Base-by-base conservation (phyloP, 1,140 invertebrate genomes). In the Nebria ingens region DNA sequence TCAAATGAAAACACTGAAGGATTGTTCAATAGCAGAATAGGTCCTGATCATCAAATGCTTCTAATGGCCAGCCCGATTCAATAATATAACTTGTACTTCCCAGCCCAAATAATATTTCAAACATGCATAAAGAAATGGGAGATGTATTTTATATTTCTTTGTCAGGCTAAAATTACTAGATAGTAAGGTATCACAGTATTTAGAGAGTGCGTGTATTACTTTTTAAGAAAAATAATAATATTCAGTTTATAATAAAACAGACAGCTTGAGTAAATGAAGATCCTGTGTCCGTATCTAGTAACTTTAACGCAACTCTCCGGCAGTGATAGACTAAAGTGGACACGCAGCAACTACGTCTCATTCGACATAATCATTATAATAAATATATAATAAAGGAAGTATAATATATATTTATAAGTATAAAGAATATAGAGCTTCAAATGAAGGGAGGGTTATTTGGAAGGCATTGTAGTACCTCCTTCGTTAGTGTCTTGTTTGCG, bases 401-500 rank as follows among this genome's bases (percentile, higher is more conserved):
- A 17, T 12, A 17, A 45, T 9, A 45, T 4, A 17, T 4, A 45
- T 4, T 6, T 12, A 45, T 45, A 45, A 17, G 3, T 11, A 45
- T 9, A 45, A 17, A 12, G 15, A 45, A 17, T 12, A 17, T 11
- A 49, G 53, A 53, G 67, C 65, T 68, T 69, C 71, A 69, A 71
- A 71, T 70, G 67, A 68, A 71, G 64, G 66, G 72, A 73, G 71
- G 69, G 66, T 71, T 45, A 45, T 45, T 45, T 45, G 40, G 40
- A 45, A 45, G 79, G 40, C 17, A 45, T 45, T 45, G 6, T 45
- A 11, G 78, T 86, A 90, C 87, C 89, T 90, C 89, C 92, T 84
- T 93, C 92, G 80, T 84, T 89, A 84, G 87, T 91, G 80, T 95
- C 93, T 86, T 93, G 91, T 86, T 96, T 97, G 83, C 92, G 85